These are phyloP conservation scores for Tetramorium simillimum DNA, from an alignment of 1,140 invertebrate species.

Conservation along the genomic window DNA sequence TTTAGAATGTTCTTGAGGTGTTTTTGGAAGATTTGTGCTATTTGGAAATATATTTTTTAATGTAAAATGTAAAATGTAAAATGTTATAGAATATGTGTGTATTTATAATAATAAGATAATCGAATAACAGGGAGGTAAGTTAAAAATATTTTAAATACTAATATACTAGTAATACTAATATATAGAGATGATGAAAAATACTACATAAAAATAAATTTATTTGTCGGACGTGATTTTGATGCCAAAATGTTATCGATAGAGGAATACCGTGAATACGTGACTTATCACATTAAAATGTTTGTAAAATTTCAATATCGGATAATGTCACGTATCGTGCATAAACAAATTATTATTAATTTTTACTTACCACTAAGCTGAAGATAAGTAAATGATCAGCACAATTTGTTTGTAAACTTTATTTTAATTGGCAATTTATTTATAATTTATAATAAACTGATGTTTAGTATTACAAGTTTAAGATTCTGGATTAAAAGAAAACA, in stretches of 20 bases:
- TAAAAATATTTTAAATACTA: not conserved
- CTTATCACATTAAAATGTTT: constrained; percentile 32
- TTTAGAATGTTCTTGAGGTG: no score
- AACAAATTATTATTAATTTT: not conserved
- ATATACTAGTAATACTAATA: not conserved
- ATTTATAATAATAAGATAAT: not conserved
- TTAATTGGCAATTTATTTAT: not conserved
- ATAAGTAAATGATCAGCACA: not conserved
- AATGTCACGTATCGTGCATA: not conserved
- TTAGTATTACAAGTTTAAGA: not conserved
- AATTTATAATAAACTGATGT: not conserved
- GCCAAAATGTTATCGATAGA: not conserved
- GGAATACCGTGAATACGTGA: not conserved
- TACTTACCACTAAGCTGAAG: not conserved
- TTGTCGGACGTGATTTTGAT: not conserved
- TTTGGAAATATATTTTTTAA: not conserved
- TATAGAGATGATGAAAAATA: not conserved
- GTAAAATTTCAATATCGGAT: not conserved
- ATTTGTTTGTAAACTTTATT: not conserved
- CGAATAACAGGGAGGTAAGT: constrained; percentile 11
- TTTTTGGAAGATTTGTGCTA: no score
- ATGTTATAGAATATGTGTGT: not conserved
- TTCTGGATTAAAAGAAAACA: not conserved
- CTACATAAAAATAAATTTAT: not conserved
- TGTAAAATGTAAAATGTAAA: constrained; percentile 9